Base-by-base conservation (phyloP, 2,888 invertebrate genomes). In the Synanthedon formicaeformis region DNA sequence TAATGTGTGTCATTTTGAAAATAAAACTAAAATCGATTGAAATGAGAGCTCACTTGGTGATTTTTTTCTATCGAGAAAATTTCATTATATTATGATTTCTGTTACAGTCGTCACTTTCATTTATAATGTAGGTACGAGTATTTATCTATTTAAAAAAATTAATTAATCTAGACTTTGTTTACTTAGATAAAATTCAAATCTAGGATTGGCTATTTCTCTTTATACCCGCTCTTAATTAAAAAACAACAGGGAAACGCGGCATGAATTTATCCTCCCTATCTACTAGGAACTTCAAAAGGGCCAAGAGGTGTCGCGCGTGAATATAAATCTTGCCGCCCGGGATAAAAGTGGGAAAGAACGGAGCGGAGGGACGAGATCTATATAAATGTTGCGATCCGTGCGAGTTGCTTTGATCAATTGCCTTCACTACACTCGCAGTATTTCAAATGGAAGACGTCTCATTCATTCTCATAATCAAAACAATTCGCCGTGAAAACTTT, bases 361-460 rank as follows among this genome's bases (percentile, higher is more conserved):
- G 34, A 34, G 34, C 34, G 73, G 67, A 65, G 64, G 69, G 68
- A 69, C 66, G 70, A 62, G 73, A 77, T 78, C 77, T 76, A 71
- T 78, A 81, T 78, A 79, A 81, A 81, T 79, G 78, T 80, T 79
- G 79, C 78, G 75, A 80, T 79, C 75, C 78, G 71, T 72, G 68
- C 67, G 70, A 73, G 71, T 70, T 69, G 60, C 64, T 63, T 69
- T 81, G 81, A 81, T 83, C 76, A 78, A 82, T 82, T 69, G 72
- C 78, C 65, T 66, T 64, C 69, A 71, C 76, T 73, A 79, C 73
- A 74, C 67, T 71, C 70, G 65, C 71, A 75, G 76, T 77, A 80
- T 77, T 80, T 80, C 80, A 78, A 74, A 64, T 75, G 76, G 71
- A 73, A 75, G 75, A 78, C 72, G 63, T 77, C 75, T 77, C 78